Base-by-base conservation (phyloP, 2,888 invertebrate species). In the Ethmia dodecea region DNA sequence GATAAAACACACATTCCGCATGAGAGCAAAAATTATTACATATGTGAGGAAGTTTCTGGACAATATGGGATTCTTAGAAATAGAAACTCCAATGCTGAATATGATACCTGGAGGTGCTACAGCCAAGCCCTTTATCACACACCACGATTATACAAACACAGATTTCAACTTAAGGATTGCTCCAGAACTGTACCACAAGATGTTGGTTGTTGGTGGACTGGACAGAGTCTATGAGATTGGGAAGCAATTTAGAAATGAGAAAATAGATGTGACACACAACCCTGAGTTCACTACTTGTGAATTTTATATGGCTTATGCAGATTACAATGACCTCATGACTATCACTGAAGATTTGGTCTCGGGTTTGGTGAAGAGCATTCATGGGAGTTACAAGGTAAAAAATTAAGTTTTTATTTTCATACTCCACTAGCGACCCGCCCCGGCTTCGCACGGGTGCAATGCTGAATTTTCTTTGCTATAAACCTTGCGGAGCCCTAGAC, bases 271-370 rank as follows among this genome's bases (percentile, higher is more conserved):
- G 62, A 99, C 99, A 0, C 99, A 99, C 67, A 99, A 99, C 78
- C 99, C 99, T 0, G 99, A 99, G 81, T 99, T 99, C 65, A 99
- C 99, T 0, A 98, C 98, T 5, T 98, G 98, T 67, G 99, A 99
- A 87, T 99, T 99, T 80, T 99, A 99, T 78, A 99, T 99, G 98
- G 99, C 99, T 0, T 99, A 99, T 81, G 99, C 99, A 10, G 99
- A 99, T 79, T 99, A 99, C 68, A 91, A 97, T 70, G 99, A 99
- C 77, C 68, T 99, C 6, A 97, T 99, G 86, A 80, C 88, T 14
- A 91, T 99, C 27, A 98, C 99, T 1, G 99, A 99, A 79, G 89
- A 92, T 35, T 87, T 99, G 88, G 49, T 99, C 9, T 94, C 98
- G 18, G 96, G 97, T 31, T 95, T 99, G 96, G 99, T 99, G 0